Evolutionary conservation across 2,797 vertebrate genomes (phyloP).

Genomic region (Onychomys leucogaster): DNA sequence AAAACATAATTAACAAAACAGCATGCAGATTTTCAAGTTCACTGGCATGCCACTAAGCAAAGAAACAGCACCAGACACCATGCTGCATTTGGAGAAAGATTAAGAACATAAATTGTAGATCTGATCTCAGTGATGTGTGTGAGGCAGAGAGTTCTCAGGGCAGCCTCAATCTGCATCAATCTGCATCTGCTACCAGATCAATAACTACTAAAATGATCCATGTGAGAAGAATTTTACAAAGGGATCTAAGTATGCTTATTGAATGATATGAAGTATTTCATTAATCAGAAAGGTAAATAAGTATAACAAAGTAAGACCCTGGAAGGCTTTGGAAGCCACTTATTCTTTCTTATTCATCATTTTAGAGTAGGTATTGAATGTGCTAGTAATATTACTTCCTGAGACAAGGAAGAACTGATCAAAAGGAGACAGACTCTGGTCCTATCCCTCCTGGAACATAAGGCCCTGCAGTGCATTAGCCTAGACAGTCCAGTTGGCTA

Average conservation of each 20-base stretch:
- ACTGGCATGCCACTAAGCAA: background rate
- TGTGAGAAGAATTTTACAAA: background rate
- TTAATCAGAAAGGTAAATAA: background rate
- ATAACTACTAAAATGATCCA: background rate
- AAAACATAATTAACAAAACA: slow-evolving; percentile 63
- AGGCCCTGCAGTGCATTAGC: background rate
- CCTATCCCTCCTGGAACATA: background rate
- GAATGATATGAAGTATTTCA: background rate
- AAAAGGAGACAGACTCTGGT: background rate
- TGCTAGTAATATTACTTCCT: background rate
- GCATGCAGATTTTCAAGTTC: slow-evolving; percentile 43
- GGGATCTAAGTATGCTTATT: background rate
- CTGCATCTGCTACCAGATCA: background rate
- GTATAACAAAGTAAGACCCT: background rate
- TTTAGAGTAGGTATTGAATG: background rate
- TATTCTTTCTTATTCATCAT: background rate
- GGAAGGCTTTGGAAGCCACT: background rate
- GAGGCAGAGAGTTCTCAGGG: background rate
- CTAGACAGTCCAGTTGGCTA: background rate
- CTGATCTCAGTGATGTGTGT: background rate
- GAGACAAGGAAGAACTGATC: background rate
- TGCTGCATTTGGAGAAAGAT: background rate
- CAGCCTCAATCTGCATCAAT: background rate
- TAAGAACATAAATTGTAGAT: background rate
- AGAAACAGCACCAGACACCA: background rate